A percentile compares a stretch with the other conserved stretches of the same genome.
phyloP scores from a whole-genome alignment of 2,797 vertebrate genomes.

The Alcedo quadribrachys region DNA sequence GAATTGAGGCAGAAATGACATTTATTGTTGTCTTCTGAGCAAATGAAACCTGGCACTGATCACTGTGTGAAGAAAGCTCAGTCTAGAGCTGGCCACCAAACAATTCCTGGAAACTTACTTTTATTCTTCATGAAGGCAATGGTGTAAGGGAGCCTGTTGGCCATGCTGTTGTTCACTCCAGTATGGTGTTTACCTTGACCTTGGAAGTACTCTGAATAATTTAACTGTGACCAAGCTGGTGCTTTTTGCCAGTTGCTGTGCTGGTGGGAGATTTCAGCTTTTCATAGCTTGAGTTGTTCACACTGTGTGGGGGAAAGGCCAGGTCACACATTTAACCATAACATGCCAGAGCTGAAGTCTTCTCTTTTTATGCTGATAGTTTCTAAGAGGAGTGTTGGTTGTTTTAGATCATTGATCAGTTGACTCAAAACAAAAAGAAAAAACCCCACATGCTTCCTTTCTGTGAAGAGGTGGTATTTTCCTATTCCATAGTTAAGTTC shows the following conservation, averaged over 20 bases:
- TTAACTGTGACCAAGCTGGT: background rate
- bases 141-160: background rate
- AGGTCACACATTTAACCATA: background rate
- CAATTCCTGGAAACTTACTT: background rate
- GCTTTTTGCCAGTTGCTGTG: background rate
- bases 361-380: background rate
- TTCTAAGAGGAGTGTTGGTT: background rate
- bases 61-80: background rate
- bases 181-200: background rate
- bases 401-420: background rate
- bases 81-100: background rate
- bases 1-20: background rate
- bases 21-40: background rate
- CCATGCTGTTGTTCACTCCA: background rate
- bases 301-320: background rate
- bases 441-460: accelerated
- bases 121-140: background rate
- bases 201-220: background rate
- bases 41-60: background rate
- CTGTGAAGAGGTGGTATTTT: background rate
- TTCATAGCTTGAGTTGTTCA: background rate
- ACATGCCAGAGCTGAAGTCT: background rate
- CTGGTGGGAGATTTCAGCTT: background rate
- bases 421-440: background rate
- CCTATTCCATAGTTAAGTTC: background rate